These are phyloP conservation scores for Gambusia yucatana DNA, from an alignment of 2,797 vertebrate species.

Conservation along the genomic window DNA sequence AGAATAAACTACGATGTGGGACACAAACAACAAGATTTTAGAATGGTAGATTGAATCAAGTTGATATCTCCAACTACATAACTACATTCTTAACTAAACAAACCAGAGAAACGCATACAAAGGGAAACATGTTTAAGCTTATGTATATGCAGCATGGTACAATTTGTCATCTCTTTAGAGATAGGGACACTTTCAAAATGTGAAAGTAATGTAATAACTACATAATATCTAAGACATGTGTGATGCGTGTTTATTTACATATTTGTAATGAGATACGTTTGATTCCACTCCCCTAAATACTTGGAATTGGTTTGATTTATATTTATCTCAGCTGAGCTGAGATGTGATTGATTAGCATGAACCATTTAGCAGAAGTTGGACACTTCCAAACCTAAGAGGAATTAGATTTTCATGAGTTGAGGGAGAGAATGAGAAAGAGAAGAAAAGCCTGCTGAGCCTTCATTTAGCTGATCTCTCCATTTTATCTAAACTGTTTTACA, in stretches of 20 bases:
- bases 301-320: conserved; percentile 5
- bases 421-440: background rate
- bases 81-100: background rate
- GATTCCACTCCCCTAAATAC: conserved; percentile 1
- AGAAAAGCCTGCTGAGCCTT: background rate
- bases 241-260: background rate
- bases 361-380: background rate
- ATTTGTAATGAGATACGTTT: conserved; percentile 1
- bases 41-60: background rate
- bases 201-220: background rate
- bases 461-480: background rate
- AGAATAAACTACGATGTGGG: background rate
- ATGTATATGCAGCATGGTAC: background rate
- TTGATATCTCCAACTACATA: background rate
- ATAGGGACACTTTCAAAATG: background rate
- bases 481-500: background rate
- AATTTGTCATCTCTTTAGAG: background rate
- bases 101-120: background rate
- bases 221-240: background rate
- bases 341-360: conserved; percentile 2
- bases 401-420: background rate
- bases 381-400: background rate
- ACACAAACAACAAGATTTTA: background rate
- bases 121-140: background rate
- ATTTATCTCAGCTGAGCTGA: background rate